phyloP scores from a whole-genome alignment of 2,888 invertebrate genomes.

The Anoplius nigerrimus region DNA sequence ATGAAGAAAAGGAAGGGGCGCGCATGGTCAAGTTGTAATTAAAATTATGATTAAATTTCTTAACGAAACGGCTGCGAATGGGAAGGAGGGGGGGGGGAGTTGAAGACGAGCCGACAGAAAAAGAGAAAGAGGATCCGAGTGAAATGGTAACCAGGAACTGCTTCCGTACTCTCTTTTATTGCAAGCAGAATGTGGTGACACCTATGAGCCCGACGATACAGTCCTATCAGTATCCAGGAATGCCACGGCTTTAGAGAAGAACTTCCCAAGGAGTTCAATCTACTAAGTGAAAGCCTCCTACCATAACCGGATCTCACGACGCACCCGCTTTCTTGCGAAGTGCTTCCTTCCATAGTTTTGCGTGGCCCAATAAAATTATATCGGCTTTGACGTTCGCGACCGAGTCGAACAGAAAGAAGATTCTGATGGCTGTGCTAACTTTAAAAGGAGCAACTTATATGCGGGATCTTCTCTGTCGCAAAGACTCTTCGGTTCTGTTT shows the following conservation, averaged over 20 bases:
- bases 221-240: constrained; percentile 25
- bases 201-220: constrained; percentile 16
- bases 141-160: too few species aligned
- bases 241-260: constrained; percentile 37
- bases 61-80: too few species aligned
- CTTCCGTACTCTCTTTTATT: neutral
- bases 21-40: neutral
- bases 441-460: constrained; percentile 7
- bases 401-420: constrained; percentile 38
- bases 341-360: constrained; percentile 46
- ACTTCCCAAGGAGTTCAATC: constrained; percentile 60
- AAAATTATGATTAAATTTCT: too few species aligned
- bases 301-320: constrained; percentile 43
- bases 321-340: neutral
- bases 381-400: constrained; percentile 43
- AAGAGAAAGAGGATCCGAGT: too few species aligned
- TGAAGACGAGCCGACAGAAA: too few species aligned
- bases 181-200: constrained; percentile 7
- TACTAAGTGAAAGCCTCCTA: constrained; percentile 67
- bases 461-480: too few species aligned
- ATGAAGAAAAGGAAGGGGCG: neutral
- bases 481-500: too few species aligned
- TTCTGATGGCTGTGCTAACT: constrained; percentile 13
- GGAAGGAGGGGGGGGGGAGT: too few species aligned
- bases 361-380: constrained; percentile 58